Evolutionary conservation across 2,797 vertebrate species (phyloP).

Genomic region (Channa striata): DNA sequence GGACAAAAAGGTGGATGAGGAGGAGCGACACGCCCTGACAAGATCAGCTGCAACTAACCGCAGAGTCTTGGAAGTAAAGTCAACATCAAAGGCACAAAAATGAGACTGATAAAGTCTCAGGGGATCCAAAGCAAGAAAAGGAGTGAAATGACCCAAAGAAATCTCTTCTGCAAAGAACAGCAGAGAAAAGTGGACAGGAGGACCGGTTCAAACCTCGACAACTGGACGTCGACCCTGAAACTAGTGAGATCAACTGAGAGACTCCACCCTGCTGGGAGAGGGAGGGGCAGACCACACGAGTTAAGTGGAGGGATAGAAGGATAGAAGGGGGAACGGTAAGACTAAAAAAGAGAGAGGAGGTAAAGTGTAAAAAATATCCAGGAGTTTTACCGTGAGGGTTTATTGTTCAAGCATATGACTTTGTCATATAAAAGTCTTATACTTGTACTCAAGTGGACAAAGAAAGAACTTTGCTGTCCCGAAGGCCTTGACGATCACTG

Average conservation of each 20-base stretch:
- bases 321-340: neutral
- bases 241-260: conserved; percentile 45
- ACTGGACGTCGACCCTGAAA: conserved; percentile 54
- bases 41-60: neutral
- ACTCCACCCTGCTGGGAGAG: conserved; percentile 59
- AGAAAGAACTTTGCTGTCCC: no score
- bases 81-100: neutral
- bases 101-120: neutral
- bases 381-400: no score
- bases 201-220: conserved; percentile 30
- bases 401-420: no score
- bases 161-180: conserved; percentile 27
- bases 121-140: conserved; percentile 22
- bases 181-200: conserved; percentile 35
- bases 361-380: neutral
- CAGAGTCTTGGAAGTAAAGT: neutral
- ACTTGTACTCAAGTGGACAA: no score
- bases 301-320: neutral
- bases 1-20: neutral
- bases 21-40: neutral
- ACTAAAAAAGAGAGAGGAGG: conserved; percentile 32
- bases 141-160: conserved; percentile 8
- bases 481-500: neutral
- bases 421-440: no score
- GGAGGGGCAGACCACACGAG: conserved; percentile 8